Conservation (phyloP, 1,140 invertebrate genomes). For the Drosophila sp. region DNA sequence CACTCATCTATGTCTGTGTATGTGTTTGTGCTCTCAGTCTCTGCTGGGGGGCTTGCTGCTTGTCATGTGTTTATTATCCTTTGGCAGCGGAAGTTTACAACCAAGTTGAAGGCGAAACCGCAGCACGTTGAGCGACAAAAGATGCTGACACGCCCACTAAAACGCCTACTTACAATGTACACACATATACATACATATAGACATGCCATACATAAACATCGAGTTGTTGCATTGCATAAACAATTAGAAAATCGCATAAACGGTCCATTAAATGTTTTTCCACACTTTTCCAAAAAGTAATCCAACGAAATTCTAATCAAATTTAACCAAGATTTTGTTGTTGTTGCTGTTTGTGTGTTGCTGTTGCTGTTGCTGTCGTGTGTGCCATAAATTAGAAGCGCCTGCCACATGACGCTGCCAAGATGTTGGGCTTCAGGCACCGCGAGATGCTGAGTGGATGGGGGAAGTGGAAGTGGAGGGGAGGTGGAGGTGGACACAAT, state of each 20-base stretch:
- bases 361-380: slow-evolving; percentile 1
- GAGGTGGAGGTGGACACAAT: neutral
- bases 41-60: slow-evolving; percentile 36
- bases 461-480: neutral
- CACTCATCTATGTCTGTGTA: slow-evolving; percentile 28
- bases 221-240: slow-evolving; percentile 47
- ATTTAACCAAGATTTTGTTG: slow-evolving; percentile 20
- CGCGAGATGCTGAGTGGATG: no score
- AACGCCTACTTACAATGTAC: neutral
- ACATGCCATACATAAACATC: no score
- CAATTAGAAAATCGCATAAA: slow-evolving; percentile 59
- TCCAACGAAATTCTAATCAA: slow-evolving; percentile 46
- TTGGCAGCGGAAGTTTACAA: slow-evolving; percentile 58
- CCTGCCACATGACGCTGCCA: slow-evolving; percentile 45
- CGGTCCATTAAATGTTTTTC: slow-evolving; percentile 50
- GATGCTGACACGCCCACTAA: slow-evolving; percentile 38
- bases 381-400: slow-evolving; percentile 47
- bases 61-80: slow-evolving; percentile 60
- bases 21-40: slow-evolving; percentile 7
- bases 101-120: slow-evolving; percentile 44
- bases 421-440: slow-evolving; percentile 28
- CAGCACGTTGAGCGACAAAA: slow-evolving; percentile 43
- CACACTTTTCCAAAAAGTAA: slow-evolving; percentile 24
- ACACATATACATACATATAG: neutral
- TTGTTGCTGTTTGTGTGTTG: slow-evolving; percentile 12